Conservation (phyloP, 2,888 invertebrate species). For the Drosophila mimica region DNA sequence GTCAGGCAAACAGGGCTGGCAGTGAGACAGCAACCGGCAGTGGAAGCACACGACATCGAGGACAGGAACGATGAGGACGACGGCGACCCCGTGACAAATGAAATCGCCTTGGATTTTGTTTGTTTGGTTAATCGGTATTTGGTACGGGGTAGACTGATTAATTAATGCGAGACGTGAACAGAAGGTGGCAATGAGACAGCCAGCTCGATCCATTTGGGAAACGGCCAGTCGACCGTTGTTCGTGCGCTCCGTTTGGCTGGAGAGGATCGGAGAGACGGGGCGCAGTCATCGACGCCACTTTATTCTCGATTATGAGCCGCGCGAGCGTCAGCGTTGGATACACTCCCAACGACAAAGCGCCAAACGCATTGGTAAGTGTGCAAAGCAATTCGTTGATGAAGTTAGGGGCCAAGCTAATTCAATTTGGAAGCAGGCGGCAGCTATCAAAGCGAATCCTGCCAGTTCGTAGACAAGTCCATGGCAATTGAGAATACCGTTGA, state of each 20-base stretch:
- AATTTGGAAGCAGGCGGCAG: constrained; percentile 26
- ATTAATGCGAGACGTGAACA: constrained; percentile 40
- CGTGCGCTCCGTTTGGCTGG: constrained; percentile 89
- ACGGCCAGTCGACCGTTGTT: constrained; percentile 88
- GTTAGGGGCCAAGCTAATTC: not conserved
- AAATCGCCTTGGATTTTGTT: constrained; percentile 33
- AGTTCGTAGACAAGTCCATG: constrained; percentile 41
- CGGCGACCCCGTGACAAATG: constrained; percentile 30
- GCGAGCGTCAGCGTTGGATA: constrained; percentile 60
- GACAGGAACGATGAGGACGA: constrained; percentile 35
- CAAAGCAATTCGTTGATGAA: not conserved
- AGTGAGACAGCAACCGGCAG: constrained; percentile 65
- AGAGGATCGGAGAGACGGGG: constrained; percentile 86
- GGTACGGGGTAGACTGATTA: constrained; percentile 40
- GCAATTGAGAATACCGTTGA: constrained; percentile 46
- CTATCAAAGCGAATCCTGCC: constrained; percentile 51
- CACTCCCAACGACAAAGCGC: constrained; percentile 55
- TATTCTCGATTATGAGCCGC: constrained; percentile 83
- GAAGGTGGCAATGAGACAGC: constrained; percentile 83
- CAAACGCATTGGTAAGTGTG: constrained; percentile 37
- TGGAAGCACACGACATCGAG: constrained; percentile 51
- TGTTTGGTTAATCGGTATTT: constrained; percentile 31
- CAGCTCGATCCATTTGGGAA: constrained; percentile 86
- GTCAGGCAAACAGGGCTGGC: constrained; percentile 75
- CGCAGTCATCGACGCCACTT: constrained; percentile 82